Percentiles rank a stretch among this genome's conserved stretches.
phyloP scores from a whole-genome alignment of 2,888 invertebrate species.

The Epistrophella euchroma region DNA sequence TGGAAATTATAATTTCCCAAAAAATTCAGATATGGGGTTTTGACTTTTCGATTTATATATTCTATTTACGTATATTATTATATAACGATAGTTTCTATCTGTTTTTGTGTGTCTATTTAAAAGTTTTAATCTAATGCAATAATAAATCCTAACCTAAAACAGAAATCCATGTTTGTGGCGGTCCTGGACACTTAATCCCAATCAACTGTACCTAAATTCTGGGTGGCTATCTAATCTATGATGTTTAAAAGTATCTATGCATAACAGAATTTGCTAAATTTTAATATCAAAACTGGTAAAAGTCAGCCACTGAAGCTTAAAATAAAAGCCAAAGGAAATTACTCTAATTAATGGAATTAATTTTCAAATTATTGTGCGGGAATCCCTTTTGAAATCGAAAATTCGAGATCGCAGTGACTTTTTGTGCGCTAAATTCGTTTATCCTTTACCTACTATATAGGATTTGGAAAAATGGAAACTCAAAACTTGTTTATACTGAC shows the following conservation, averaged over 20 bases:
- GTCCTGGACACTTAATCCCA: conserved; percentile 65
- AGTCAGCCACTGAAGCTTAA: conserved; percentile 34
- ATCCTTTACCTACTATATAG: background rate
- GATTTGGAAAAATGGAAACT: background rate
- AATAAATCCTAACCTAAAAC: conserved; percentile 57
- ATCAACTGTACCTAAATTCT: conserved; percentile 35
- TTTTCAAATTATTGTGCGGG: conserved; percentile 67
- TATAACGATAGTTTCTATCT: background rate
- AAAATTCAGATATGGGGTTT: background rate
- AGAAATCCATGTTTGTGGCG: conserved; percentile 60
- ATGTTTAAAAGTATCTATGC: background rate
- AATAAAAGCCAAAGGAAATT: conserved; percentile 61
- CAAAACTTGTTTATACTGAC: conserved; percentile 40
- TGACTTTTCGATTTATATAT: background rate
- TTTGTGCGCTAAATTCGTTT: conserved; percentile 12
- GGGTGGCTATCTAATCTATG: conserved; percentile 7
- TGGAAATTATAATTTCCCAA: no score
- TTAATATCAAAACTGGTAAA: conserved; percentile 30
- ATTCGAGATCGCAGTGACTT: background rate
- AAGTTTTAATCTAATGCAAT: conserved; percentile 50
- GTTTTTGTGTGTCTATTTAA: background rate
- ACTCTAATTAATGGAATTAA: conserved; percentile 74
- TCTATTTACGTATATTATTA: background rate
- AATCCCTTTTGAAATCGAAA: conserved; percentile 1
- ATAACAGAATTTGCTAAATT: conserved; percentile 11